A percentile compares a stretch with the other conserved stretches of the same genome.
Evolutionary conservation across 2,113 vertebrate species (phyloP).

Genomic region (Hypomesus transpacificus): DNA sequence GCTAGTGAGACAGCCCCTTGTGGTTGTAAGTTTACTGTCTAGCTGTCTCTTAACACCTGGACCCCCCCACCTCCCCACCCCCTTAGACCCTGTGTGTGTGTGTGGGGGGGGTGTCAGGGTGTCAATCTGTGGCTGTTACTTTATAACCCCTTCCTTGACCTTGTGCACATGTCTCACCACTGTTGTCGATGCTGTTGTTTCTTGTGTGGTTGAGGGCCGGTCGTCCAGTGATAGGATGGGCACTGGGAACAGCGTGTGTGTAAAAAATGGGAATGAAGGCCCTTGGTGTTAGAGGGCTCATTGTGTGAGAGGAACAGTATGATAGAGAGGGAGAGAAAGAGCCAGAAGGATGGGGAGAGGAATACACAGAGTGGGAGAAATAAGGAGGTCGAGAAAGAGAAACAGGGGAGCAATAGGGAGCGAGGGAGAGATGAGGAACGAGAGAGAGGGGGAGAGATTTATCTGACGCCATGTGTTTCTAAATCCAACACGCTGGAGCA

Average conservation of each 20-base stretch:
- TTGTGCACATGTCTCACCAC: too few species aligned
- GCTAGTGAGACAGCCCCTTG: too few species aligned
- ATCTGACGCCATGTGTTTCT: conserved; percentile 46
- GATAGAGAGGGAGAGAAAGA: background rate
- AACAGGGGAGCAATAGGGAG: background rate
- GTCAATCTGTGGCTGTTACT: too few species aligned
- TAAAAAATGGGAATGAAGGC: background rate
- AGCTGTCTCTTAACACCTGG: too few species aligned
- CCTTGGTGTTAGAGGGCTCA: background rate
- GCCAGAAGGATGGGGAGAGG: background rate
- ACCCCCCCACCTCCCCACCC: too few species aligned
- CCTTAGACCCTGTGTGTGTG: too few species aligned
- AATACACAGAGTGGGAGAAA: background rate
- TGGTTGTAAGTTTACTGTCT: too few species aligned
- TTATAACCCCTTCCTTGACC: too few species aligned
- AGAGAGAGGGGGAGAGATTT: conserved; percentile 29
- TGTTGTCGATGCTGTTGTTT: background rate
- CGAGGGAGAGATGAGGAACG: background rate
- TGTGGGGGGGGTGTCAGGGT: too few species aligned
- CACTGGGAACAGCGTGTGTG: background rate
- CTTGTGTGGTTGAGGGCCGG: background rate
- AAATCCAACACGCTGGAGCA: conserved; percentile 35
- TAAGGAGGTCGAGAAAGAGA: background rate
- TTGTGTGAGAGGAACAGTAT: background rate
- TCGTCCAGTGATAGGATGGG: background rate